Conservation (phyloP, 2,888 invertebrate species). For the Syrphus vitripennis region DNA sequence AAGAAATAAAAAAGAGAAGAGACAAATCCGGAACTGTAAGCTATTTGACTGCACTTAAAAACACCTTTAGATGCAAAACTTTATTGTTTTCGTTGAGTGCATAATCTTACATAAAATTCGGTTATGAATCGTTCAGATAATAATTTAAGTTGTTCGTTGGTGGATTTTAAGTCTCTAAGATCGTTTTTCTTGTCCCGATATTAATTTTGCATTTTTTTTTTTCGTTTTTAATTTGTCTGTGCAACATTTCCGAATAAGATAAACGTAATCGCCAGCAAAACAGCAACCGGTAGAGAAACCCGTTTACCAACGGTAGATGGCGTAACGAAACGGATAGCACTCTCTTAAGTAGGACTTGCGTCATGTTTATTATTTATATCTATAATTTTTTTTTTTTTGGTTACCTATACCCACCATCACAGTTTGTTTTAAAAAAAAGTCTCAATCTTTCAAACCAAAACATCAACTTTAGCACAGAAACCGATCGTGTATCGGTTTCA, state of each 20-base stretch:
- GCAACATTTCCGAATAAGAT: slow-evolving; percentile 61
- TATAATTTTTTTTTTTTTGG: background rate
- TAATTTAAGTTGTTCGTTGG: background rate
- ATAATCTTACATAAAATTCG: slow-evolving; percentile 41
- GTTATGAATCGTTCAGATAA: slow-evolving; percentile 13
- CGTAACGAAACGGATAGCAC: slow-evolving; percentile 36
- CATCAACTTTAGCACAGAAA: background rate
- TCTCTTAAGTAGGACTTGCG: slow-evolving; percentile 36
- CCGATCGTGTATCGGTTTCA: slow-evolving; percentile 34
- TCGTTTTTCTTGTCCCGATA: slow-evolving; percentile 20
- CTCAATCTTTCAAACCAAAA: background rate
- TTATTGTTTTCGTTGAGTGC: background rate
- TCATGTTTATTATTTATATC: slow-evolving; percentile 21
- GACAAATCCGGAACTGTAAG: no score
- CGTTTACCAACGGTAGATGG: slow-evolving; percentile 44
- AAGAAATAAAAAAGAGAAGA: no score
- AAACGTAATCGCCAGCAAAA: slow-evolving; percentile 30
- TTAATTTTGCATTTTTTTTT: background rate
- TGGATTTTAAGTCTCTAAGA: background rate
- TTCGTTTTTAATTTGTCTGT: slow-evolving; percentile 1
- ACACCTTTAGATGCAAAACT: no score
- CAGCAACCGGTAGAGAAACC: slow-evolving; percentile 25
- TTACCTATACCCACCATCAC: slow-evolving; percentile 3
- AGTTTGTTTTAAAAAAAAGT: background rate
- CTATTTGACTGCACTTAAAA: no score